Evolutionary conservation across 2,888 invertebrate genomes (phyloP), one percentile per base, ranked within the genome.

Genomic region (Ethmia dodecea): DNA sequence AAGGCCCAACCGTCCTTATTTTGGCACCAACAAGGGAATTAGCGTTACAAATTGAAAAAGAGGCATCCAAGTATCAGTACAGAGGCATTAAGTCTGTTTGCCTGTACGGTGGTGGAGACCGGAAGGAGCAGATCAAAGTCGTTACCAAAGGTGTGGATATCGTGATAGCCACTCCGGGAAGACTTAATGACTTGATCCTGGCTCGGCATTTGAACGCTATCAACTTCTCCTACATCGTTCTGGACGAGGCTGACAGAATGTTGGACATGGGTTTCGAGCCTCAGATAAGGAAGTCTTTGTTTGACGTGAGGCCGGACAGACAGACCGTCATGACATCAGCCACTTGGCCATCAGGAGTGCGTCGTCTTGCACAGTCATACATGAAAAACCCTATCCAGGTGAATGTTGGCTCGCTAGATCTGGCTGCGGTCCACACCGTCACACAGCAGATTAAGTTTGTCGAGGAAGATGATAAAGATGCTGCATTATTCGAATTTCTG

Each of bases 261-360:
- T 76, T 95, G 47, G 94, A 94, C 54, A 92, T 94, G 92, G 94
- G 94, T 11, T 95, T 95, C 62, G 94, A 94, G 57, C 94, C 94
- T 2, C 94, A 92, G 88, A 99, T 98, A 45, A 90, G 94, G 24
- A 94, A 93, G 63, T 91, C 93, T 9, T 76, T 96, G 46, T 86
- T 94, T 38, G 92, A 93, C 59, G 90, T 96, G 13, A 89, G 96
- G 34, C 95, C 96, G 5, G 96, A 96, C 62, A 81, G 97, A 34
- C 97, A 98, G 69, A 96, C 96, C n/a, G 91, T 98, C 0, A 97
- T 98, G 97, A 98, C 98, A 0, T 94, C 94, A 63, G 98, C 98
- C 9, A 98, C 98, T 0, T 98, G 98, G 98, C 98, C 98, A 0
- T 80, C 89, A 33, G 94, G 93, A 26, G 97, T 98, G 1, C 89